phyloP scores from a whole-genome alignment of 2,888 invertebrate genomes.

The Linnaemya vulpina region DNA sequence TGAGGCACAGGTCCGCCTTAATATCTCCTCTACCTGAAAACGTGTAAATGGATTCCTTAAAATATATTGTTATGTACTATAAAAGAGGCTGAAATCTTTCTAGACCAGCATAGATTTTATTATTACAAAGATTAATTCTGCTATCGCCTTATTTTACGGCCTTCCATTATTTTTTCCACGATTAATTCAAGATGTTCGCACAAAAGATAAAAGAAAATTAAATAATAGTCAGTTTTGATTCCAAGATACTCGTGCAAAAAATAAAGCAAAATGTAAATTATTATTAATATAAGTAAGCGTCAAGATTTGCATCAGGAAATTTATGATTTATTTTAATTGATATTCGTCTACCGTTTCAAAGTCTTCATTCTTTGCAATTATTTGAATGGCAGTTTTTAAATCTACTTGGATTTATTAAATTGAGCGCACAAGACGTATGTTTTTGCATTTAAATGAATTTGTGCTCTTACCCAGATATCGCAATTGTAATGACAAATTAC shows the following conservation, averaged over 20 bases:
- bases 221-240: conserved; percentile 9
- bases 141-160: neutral
- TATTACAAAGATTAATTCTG: neutral
- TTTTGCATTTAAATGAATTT: neutral
- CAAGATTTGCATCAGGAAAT: conserved; percentile 47
- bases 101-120: neutral
- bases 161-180: conserved; percentile 30
- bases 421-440: neutral
- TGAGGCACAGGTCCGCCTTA: no score
- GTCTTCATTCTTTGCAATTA: neutral
- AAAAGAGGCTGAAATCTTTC: neutral
- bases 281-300: neutral
- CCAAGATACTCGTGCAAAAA: no score
- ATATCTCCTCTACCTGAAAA: no score
- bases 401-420: conserved; percentile 6
- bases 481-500: neutral
- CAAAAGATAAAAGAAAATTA: neutral
- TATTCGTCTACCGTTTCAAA: neutral
- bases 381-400: neutral
- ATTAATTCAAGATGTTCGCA: conserved; percentile 5
- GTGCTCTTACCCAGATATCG: neutral
- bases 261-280: neutral
- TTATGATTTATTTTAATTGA: conserved; percentile 67
- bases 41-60: no score
- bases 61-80: no score